Base-by-base conservation (phyloP, 2,888 invertebrate species). In the Anarsia innoxiella region DNA sequence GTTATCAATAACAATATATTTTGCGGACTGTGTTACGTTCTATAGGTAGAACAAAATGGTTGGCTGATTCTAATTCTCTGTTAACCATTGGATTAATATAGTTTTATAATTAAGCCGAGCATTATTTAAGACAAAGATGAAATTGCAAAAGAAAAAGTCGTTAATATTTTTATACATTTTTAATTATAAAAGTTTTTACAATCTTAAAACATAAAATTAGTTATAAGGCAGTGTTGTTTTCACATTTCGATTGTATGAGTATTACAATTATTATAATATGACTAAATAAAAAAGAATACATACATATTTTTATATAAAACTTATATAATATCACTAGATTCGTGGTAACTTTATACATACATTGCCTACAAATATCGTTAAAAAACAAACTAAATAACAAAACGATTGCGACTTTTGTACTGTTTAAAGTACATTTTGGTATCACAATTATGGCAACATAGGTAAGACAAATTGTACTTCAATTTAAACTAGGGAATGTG, bases 361-460 rank as follows among this genome's bases (percentile, higher is more conserved):
- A 46, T 44, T 44, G 32, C 36, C 36, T 35, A 39, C 39, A 23
- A 38, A 40, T 25, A 16, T 34, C 27, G 41, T 41, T 41, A 34
- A 44, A 44, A 48, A 46, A 49, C 48, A 48, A 52, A 53, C 46
- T 45, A 42, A 43, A 42, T 45, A 51, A 51, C 42, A 45, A 53
- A 47, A 36, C 35, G 27, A 42, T 48, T 48, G 50, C 51, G 50
- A 55, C 51, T 41, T 27, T 27, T 23, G 37, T 42, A 37, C 39
- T 42, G 33, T n/a, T 13, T 23, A 8, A 34, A 42, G 37, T 28
- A 39, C 36, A 36, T 34, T 80, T 80, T 80, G 79, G 78, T 80
- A 83, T 83, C 79, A 82, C 78, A 78, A 69, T 73, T 76, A 78
- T 74, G 76, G 76, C 75, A 75, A 66, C 71, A 61, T 62, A 59